Evolutionary conservation across 1,140 invertebrate genomes (phyloP).

Genomic region (Asbolus verrucosus): DNA sequence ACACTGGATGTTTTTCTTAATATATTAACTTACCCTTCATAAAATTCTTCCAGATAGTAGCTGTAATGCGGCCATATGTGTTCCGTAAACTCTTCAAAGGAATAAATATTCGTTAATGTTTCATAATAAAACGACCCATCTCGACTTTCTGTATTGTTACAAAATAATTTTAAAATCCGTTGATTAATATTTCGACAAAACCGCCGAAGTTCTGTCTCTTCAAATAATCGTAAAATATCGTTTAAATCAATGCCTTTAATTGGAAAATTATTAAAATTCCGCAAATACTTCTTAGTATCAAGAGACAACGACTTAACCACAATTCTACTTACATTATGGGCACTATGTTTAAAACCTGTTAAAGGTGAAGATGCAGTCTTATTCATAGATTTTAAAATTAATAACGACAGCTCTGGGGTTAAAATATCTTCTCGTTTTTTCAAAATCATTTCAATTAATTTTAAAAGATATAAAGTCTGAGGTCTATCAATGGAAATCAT

Average conservation of each 20-base stretch:
- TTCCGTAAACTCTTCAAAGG: constrained; percentile 47
- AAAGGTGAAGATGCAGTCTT: constrained; percentile 36
- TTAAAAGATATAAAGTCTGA: constrained; percentile 12
- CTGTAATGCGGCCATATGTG: constrained; percentile 50
- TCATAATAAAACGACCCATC: constrained; percentile 52
- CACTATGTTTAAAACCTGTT: constrained; percentile 41
- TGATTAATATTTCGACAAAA: constrained; percentile 12
- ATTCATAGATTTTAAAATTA: constrained; percentile 8
- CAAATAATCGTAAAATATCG: constrained; percentile 28
- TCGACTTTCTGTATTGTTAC: constrained; percentile 52
- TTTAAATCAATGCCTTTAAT: constrained; percentile 48
- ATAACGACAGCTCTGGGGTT: background rate
- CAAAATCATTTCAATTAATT: constrained; percentile 16
- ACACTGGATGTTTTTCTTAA: constrained; percentile 5
- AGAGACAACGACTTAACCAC: constrained; percentile 15
- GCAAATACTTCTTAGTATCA: constrained; percentile 13
- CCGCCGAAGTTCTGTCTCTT: background rate
- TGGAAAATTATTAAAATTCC: constrained; percentile 43
- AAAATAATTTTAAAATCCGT: constrained; percentile 51
- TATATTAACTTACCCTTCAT: constrained; percentile 50
- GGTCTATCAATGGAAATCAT: background rate
- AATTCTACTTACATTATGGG: constrained; percentile 39
- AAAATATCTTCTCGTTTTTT: constrained; percentile 27
- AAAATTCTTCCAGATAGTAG: constrained; percentile 40
- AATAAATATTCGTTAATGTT: constrained; percentile 27